Evolutionary conservation across 2,888 invertebrate species (phyloP).

Genomic region (Orchestes rusci): DNA sequence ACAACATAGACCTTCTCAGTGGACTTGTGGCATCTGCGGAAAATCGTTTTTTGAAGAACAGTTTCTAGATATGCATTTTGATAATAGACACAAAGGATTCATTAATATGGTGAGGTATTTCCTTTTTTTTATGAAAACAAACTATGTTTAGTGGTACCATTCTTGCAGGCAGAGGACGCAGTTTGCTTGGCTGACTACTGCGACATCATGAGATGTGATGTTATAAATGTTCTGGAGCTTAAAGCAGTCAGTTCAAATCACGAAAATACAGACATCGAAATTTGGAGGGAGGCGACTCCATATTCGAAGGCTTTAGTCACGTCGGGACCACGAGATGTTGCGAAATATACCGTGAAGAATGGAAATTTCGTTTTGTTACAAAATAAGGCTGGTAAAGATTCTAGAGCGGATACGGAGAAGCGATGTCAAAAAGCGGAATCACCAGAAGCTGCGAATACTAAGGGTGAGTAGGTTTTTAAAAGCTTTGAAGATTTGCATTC

Average conservation of each 20-base stretch:
- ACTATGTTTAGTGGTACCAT: neutral
- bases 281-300: slow-evolving; percentile 74
- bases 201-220: slow-evolving; percentile 93
- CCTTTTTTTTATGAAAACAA: slow-evolving; percentile 1
- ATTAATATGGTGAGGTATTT: slow-evolving; percentile 64
- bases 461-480: slow-evolving; percentile 23
- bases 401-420: slow-evolving; percentile 26
- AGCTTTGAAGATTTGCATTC: slow-evolving; percentile 1
- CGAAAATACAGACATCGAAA: slow-evolving; percentile 71
- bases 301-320: slow-evolving; percentile 55
- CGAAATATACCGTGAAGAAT: slow-evolving; percentile 39
- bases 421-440: slow-evolving; percentile 39
- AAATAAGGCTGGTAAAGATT: slow-evolving; percentile 16
- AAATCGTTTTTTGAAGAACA: slow-evolving; percentile 87
- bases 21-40: slow-evolving; percentile 87
- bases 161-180: slow-evolving; percentile 75
- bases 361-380: slow-evolving; percentile 32
- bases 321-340: slow-evolving; percentile 41
- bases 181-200: slow-evolving; percentile 92
- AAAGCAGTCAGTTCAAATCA: slow-evolving; percentile 59
- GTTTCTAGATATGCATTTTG: slow-evolving; percentile 81
- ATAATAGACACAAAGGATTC: slow-evolving; percentile 76
- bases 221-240: slow-evolving; percentile 66
- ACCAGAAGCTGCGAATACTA: slow-evolving; percentile 31
- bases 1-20: slow-evolving; percentile 79